Conservation (phyloP, 2,888 invertebrate genomes). For the Mellilla xanthometata region DNA sequence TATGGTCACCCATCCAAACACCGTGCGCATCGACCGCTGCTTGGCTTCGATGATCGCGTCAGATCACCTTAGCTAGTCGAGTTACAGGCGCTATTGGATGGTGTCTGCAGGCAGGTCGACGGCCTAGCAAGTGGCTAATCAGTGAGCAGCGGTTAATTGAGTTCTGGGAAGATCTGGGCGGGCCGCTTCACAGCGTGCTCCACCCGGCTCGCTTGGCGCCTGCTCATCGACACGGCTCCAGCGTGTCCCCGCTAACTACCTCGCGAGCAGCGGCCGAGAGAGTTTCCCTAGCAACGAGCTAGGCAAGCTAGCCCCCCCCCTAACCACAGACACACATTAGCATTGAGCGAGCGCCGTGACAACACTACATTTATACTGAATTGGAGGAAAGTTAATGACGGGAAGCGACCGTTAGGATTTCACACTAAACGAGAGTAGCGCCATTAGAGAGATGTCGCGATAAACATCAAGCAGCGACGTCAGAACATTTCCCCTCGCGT, state of each 20-base stretch:
- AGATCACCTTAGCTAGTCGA: too few relatives aligned
- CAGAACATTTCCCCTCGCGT: neutral
- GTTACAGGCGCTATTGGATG: too few relatives aligned
- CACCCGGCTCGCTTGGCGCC: slow-evolving; percentile 16
- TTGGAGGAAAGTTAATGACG: slow-evolving; percentile 15
- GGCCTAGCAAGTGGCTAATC: slow-evolving; percentile 14
- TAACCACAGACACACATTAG: slow-evolving; percentile 13
- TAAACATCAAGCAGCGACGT: neutral
- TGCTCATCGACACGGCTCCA: neutral
- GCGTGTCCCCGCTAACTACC: neutral
- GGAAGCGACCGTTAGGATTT: slow-evolving; percentile 1
- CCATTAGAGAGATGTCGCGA: neutral
- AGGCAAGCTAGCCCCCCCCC: slow-evolving; percentile 1
- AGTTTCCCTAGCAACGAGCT: slow-evolving; percentile 19
- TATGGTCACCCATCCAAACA: too few relatives aligned
- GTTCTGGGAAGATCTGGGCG: slow-evolving; percentile 19
- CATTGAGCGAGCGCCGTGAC: slow-evolving; percentile 12
- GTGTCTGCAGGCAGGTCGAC: slow-evolving; percentile 8
- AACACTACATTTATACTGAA: slow-evolving; percentile 10
- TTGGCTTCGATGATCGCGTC: too few relatives aligned
- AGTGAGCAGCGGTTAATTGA: slow-evolving; percentile 16
- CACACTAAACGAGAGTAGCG: neutral
- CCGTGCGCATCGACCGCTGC: too few relatives aligned
- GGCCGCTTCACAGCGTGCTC: neutral
- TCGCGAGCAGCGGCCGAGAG: slow-evolving; percentile 3